Conservation (phyloP, 2,888 invertebrate genomes). For the Epinotia demarniana region DNA sequence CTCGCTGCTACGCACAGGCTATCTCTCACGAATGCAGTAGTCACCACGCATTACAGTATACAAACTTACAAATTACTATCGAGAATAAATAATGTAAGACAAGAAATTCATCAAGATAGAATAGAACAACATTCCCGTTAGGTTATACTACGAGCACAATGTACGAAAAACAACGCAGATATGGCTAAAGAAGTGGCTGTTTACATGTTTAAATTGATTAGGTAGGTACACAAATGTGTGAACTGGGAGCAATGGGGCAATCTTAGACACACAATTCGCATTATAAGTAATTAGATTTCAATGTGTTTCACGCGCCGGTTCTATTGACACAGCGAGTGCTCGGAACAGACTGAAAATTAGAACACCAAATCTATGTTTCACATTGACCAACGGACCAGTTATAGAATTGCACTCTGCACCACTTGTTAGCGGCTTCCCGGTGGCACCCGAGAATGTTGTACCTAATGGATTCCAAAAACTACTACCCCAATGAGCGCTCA, state of each 20-base stretch:
- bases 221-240: not conserved
- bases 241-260: not conserved
- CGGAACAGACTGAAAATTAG: not conserved
- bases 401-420: constrained; percentile 64
- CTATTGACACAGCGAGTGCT: not conserved
- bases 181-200: not conserved
- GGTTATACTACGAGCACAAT: not conserved
- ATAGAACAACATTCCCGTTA: not conserved
- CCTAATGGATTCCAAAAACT: not conserved
- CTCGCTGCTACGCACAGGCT: too few relatives aligned
- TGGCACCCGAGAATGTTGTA: constrained; percentile 3
- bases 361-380: not conserved
- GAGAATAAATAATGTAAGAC: too few relatives aligned
- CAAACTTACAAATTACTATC: too few relatives aligned
- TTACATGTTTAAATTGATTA: not conserved
- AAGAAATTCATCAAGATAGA: not conserved
- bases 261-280: not conserved
- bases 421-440: constrained; percentile 49
- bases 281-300: not conserved
- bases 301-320: not conserved
- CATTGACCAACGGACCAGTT: constrained; percentile 47
- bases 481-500: constrained; percentile 1
- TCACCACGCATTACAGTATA: too few relatives aligned
- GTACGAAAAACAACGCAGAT: not conserved
- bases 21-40: too few relatives aligned